These are phyloP conservation scores for Oreohelix idahoensis DNA, from an alignment of 1,140 invertebrate genomes.

Conservation along the genomic window DNA sequence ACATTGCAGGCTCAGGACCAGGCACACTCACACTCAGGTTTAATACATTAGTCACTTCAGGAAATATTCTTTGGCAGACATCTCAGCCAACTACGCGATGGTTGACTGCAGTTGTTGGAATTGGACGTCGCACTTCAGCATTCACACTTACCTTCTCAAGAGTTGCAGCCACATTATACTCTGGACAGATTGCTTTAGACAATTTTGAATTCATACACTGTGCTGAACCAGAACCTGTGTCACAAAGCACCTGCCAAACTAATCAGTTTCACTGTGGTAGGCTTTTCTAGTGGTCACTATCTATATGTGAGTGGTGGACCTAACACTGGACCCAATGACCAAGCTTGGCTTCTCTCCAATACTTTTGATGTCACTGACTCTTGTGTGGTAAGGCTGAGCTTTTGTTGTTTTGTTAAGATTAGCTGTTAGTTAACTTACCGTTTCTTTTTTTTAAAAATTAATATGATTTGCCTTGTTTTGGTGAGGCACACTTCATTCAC, in stretches of 20 bases:
- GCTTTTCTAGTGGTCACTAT: constrained; percentile 65
- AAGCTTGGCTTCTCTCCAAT: constrained; percentile 54
- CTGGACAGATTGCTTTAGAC: constrained; percentile 84
- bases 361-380: constrained; percentile 26
- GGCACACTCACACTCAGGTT: constrained; percentile 50
- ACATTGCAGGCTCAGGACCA: constrained; percentile 79
- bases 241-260: constrained; percentile 14
- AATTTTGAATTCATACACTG: constrained; percentile 78
- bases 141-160: constrained; percentile 37
- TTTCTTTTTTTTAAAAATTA: no score
- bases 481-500: no score
- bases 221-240: constrained; percentile 47
- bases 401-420: no score
- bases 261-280: constrained; percentile 63
- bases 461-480: no score
- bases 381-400: background rate
- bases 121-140: constrained; percentile 36
- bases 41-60: constrained; percentile 24
- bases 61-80: constrained; percentile 52
- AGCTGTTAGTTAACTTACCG: no score
- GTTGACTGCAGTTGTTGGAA: constrained; percentile 35
- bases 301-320: constrained; percentile 63
- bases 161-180: background rate
- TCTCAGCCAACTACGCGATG: constrained; percentile 41
- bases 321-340: constrained; percentile 74